Conservation (phyloP, 2,113 vertebrate species). For the Nothocercus julius region DNA sequence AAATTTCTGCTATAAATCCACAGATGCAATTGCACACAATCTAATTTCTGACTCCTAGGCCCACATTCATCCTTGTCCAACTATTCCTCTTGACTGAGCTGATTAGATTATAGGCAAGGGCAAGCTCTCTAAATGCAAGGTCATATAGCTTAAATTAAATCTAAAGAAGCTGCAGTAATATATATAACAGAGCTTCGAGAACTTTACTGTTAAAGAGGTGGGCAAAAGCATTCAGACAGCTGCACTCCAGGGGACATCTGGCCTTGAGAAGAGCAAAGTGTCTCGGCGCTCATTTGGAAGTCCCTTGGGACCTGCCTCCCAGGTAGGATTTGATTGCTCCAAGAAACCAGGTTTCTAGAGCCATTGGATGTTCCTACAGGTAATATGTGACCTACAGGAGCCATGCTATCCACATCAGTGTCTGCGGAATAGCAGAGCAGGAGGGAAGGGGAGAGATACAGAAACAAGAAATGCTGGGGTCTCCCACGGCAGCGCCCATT, state of each 20-base stretch:
- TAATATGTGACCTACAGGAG: no score
- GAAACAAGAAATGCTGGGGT: accelerated
- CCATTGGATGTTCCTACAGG: background rate
- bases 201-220: background rate
- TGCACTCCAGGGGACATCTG: background rate
- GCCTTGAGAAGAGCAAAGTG: background rate
- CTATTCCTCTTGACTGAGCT: constrained; percentile 50
- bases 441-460: accelerated
- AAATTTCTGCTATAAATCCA: constrained; percentile 65
- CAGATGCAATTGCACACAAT: constrained; percentile 53
- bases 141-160: constrained; percentile 60
- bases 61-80: constrained; percentile 55
- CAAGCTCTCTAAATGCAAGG: constrained; percentile 52
- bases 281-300: background rate
- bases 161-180: constrained; percentile 21
- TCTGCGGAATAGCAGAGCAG: background rate
- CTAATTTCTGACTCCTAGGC: constrained; percentile 50
- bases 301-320: background rate
- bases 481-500: background rate
- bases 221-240: background rate
- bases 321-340: background rate
- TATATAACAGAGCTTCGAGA: background rate
- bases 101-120: constrained; percentile 64
- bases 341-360: background rate
- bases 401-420: background rate